Conservation (phyloP, 2,888 invertebrate species). For the Frankliniella fusca region DNA sequence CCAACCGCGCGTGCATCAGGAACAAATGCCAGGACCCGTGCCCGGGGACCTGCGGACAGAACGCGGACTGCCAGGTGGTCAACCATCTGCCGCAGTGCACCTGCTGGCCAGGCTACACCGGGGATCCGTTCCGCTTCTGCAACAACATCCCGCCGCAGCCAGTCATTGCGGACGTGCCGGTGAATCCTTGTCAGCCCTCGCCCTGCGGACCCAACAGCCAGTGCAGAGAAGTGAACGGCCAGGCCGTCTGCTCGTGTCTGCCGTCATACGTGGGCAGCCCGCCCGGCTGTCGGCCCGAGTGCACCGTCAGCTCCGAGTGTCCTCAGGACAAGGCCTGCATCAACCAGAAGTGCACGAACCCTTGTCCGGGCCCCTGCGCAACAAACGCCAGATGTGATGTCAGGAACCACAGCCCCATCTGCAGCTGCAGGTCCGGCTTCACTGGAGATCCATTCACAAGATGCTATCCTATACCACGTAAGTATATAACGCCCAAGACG, state of each 20-base stretch:
- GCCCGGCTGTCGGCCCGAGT: constrained; percentile 75
- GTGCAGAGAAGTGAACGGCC: constrained; percentile 65
- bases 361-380: constrained; percentile 59
- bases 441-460: constrained; percentile 51
- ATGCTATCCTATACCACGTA: constrained; percentile 47
- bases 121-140: constrained; percentile 73
- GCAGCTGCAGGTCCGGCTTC: constrained; percentile 46
- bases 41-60: constrained; percentile 74
- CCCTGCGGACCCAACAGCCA: constrained; percentile 75
- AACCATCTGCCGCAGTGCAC: constrained; percentile 78
- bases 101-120: constrained; percentile 69
- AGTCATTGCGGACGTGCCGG: constrained; percentile 46
- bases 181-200: constrained; percentile 66
- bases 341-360: constrained; percentile 68
- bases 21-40: constrained; percentile 83
- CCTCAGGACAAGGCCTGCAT: constrained; percentile 74
- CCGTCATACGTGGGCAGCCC: constrained; percentile 74
- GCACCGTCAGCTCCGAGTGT: constrained; percentile 78
- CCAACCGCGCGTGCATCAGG: constrained; percentile 71
- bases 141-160: constrained; percentile 47
- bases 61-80: constrained; percentile 75
- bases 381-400: constrained; percentile 57
- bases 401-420: constrained; percentile 69
- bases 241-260: constrained; percentile 77
- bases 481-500: background rate